Percentiles rank a stretch among this genome's conserved stretches.
These are phyloP conservation scores for Stylophora pistillata DNA, from an alignment of 64 coral and sea anemone species.

Conservation along the genomic window DNA sequence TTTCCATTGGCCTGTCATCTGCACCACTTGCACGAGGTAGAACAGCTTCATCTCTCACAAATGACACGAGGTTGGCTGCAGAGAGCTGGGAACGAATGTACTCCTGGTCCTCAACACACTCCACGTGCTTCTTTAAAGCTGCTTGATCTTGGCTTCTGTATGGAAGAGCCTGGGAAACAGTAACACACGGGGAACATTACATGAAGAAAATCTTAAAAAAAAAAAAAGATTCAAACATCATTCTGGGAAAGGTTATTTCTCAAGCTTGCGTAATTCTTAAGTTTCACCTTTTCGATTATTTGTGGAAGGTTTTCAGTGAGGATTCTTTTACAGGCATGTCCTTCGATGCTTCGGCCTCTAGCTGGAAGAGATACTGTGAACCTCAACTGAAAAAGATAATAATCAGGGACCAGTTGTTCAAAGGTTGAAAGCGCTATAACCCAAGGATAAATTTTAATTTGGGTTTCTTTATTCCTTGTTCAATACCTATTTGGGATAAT, in stretches of 20 bases:
- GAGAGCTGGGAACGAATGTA: constrained; percentile 56
- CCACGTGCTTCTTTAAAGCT: constrained; percentile 55
- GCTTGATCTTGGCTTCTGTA: constrained; percentile 61
- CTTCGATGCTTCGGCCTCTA: constrained; percentile 72
- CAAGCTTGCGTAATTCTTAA: neutral
- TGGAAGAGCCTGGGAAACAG: constrained; percentile 45
- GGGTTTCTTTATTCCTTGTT: too few species aligned
- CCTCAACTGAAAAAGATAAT: constrained; percentile 34
- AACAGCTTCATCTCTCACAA: constrained; percentile 80
- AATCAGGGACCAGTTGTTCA: neutral
- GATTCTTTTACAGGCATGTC: constrained; percentile 66
- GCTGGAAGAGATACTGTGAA: constrained; percentile 81
- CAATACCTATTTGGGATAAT: too few species aligned
- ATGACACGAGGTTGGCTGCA: constrained; percentile 65
- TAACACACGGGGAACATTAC: neutral
- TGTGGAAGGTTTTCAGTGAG: constrained; percentile 66
- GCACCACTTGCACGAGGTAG: constrained; percentile 73
- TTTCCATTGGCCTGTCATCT: constrained; percentile 66
- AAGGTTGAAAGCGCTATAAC: too few species aligned
- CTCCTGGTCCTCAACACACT: constrained; percentile 76
- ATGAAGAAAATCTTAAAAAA: too few species aligned
- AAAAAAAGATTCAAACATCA: constrained; percentile 7
- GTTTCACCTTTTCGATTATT: constrained; percentile 66
- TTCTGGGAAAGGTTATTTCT: neutral
- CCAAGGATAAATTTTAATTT: too few species aligned